Conservation (phyloP, 2,113 vertebrate species). For the Limnothrissa miodon region DNA sequence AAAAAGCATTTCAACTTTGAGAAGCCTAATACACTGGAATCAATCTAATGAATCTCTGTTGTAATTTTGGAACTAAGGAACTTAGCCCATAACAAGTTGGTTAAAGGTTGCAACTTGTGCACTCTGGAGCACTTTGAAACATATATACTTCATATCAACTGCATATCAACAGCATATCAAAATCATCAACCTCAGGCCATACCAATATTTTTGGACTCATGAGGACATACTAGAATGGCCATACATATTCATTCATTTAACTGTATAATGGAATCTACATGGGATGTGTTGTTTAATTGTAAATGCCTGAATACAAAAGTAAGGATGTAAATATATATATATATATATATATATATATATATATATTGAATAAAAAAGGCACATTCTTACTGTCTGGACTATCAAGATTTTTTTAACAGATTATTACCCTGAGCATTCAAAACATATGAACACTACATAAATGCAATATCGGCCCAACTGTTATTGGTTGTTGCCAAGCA, state of each 20-base stretch:
- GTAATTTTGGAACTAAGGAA: too few species aligned
- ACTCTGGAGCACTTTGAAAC: background rate
- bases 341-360: background rate
- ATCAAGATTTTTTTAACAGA: background rate
- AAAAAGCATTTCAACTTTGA: too few species aligned
- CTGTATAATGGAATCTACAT: background rate
- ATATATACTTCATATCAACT: background rate
- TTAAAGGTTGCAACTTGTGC: background rate
- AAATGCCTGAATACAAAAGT: background rate
- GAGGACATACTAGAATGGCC: background rate
- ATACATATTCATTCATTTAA: background rate
- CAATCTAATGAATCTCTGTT: too few species aligned
- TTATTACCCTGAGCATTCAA: background rate
- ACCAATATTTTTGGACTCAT: background rate
- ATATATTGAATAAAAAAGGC: too few species aligned
- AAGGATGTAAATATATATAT: background rate
- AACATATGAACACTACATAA: background rate
- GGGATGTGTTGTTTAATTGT: background rate
- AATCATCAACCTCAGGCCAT: background rate
- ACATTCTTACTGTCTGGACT: background rate
- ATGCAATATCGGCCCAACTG: background rate
- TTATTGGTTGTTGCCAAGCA: constrained; percentile 42
- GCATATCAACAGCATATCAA: too few species aligned
- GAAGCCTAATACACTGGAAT: too few species aligned
- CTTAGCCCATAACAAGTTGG: background rate